phyloP scores from a whole-genome alignment of 2,113 vertebrate species.

The Ceuthmochares aereus region DNA sequence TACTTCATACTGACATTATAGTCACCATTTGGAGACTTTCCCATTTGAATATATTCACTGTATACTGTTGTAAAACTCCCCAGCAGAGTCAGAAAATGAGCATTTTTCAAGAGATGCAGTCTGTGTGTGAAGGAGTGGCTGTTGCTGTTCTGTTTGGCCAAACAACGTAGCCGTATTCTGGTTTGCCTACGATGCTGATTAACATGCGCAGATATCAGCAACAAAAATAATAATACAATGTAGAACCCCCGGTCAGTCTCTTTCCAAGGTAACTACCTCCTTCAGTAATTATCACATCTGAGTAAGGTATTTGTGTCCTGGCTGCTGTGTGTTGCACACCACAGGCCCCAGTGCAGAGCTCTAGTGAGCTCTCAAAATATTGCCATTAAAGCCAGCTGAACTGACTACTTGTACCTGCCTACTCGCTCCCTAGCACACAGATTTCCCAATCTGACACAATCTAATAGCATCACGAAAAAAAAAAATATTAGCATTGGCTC shows the following conservation, averaged over 20 bases:
- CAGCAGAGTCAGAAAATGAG: neutral
- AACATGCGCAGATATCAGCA: neutral
- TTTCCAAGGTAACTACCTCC: neutral
- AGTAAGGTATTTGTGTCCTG: neutral
- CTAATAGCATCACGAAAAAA: neutral
- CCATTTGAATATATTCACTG: neutral
- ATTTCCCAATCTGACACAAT: neutral
- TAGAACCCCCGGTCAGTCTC: neutral
- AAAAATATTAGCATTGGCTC: neutral
- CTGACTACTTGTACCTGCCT: neutral
- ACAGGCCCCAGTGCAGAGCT: neutral
- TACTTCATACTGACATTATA: neutral
- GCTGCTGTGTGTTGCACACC: neutral
- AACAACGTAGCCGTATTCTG: fast-evolving
- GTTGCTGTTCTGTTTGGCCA: neutral
- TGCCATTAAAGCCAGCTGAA: neutral
- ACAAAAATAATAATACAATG: fast-evolving
- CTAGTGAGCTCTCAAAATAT: neutral
- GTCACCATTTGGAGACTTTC: constrained; percentile 4
- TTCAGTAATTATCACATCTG: neutral
- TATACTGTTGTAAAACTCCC: neutral
- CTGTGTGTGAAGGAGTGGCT: neutral
- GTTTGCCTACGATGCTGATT: neutral
- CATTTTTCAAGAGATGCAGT: neutral
- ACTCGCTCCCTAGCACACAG: neutral